Base-by-base conservation (phyloP, 2,797 vertebrate genomes). In the Gymnothorax javanicus region DNA sequence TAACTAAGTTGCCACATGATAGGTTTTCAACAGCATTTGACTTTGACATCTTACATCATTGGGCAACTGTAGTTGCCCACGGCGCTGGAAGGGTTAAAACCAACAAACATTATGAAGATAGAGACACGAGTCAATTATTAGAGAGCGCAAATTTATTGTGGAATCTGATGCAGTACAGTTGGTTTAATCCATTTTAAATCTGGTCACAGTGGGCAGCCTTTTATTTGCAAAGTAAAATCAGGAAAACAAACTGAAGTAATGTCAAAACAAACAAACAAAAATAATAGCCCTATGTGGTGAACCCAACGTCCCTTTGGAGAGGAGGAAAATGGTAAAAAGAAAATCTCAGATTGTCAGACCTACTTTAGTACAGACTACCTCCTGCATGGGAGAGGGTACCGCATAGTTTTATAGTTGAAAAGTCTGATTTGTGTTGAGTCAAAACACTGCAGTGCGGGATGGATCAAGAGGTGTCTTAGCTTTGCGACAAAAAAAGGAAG, bases 61-160 rank as follows among this genome's bases (percentile, higher is more conserved):
- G 33, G 2, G 33, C 33, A 43, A 43, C 33, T 1, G 33, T 43
- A 43, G 33, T 43, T 43, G 33, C 33, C 33, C 33, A 43, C 33
- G 33, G 33, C 33, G 33, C 33, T 43, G 33, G 2, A 43, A 43
- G 33, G 33, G 33, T 43, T 43, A 43, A 43, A 43, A 43, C 33
- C 33, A 43, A 43, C 1, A 43, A 43, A 43, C 33, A 43, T 1
- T 43, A 43, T 43, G 33, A 43, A 83, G 60, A 82, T 82, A 84
- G 57, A 57, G 71, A 75, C 15, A 54, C 27, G 60, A 83, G 33
- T 13, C 33, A 77, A 3, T 9, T n/a, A 54, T 33, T 87, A 83
- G 85, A 89, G 69, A 94, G 89, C 90, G 91, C 91, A 94, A 93
- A 93, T 95, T 96, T 96, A 95, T 95, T 95, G 17, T 86, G 90